Evolutionary conservation across 30 jellyfish, hydroid and myxozoan species (phyloP).

Genomic region (Catostylus mosaicus): DNA sequence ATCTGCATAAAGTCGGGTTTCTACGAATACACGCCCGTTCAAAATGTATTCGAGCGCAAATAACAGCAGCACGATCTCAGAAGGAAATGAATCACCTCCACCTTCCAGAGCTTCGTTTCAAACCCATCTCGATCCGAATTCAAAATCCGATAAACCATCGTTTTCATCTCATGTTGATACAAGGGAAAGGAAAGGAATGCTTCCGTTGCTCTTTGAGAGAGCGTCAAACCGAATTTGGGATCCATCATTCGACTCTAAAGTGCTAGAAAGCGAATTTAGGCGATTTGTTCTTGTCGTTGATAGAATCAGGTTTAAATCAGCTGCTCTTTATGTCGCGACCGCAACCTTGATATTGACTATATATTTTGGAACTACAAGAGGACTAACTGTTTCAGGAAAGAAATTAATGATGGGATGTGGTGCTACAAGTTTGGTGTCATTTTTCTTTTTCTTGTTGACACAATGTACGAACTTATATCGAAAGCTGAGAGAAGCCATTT

Average conservation of each 20-base stretch:
- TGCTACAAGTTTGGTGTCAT: slow-evolving; percentile 62
- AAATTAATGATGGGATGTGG: slow-evolving; percentile 82
- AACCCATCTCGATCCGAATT: slow-evolving; percentile 56
- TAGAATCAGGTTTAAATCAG: slow-evolving; percentile 87
- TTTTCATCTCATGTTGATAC: slow-evolving; percentile 90
- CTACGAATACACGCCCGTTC: not conserved
- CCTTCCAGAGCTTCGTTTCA: slow-evolving; percentile 43
- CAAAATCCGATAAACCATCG: slow-evolving; percentile 85
- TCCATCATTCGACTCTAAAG: slow-evolving; percentile 93
- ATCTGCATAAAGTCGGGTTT: not conserved
- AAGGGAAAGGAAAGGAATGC: slow-evolving; percentile 85
- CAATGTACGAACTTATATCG: slow-evolving; percentile 82
- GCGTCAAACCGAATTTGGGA: slow-evolving; percentile 97
- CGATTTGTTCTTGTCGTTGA: slow-evolving; percentile 93
- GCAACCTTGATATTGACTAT: slow-evolving; percentile 74
- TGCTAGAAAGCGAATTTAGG: slow-evolving; percentile 90
- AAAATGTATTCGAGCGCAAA: slow-evolving; percentile 57
- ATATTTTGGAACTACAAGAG: slow-evolving; percentile 86
- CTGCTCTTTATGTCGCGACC: slow-evolving; percentile 88
- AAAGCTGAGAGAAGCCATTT: slow-evolving; percentile 90
- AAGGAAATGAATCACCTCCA: slow-evolving; percentile 59
- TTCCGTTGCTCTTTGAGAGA: slow-evolving; percentile 95
- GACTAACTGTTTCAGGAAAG: slow-evolving; percentile 38
- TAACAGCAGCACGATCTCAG: slow-evolving; percentile 62
- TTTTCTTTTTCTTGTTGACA: slow-evolving; percentile 74